These are phyloP conservation scores for Larimichthys crocea DNA, from an alignment of 2,113 vertebrate genomes.

Conservation along the genomic window DNA sequence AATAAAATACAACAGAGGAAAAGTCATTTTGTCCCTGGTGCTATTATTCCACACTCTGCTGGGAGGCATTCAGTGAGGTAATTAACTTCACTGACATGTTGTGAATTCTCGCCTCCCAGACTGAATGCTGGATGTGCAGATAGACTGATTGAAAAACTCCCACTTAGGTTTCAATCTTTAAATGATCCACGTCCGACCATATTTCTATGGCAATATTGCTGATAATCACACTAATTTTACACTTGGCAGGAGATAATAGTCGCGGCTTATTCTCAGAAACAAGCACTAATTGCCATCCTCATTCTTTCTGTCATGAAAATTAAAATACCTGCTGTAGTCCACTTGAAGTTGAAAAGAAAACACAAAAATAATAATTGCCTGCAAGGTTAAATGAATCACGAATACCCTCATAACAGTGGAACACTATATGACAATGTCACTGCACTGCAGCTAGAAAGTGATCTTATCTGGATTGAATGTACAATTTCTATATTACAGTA, in stretches of 20 bases:
- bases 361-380: constrained; percentile 46
- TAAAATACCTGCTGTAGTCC: constrained; percentile 40
- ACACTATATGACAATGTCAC: not conserved
- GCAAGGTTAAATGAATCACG: constrained; percentile 41
- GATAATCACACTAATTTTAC: constrained; percentile 77
- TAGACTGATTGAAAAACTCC: constrained; percentile 73
- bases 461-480: not conserved
- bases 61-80: constrained; percentile 62
- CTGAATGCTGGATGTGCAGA: constrained; percentile 53
- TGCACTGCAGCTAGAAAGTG: not conserved
- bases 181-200: constrained; percentile 56
- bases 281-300: constrained; percentile 61
- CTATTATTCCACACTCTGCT: constrained; percentile 63
- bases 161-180: constrained; percentile 69
- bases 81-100: constrained; percentile 76
- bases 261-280: constrained; percentile 32
- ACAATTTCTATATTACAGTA: not conserved
- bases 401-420: not conserved
- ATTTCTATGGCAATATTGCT: constrained; percentile 59
- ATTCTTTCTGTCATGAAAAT: constrained; percentile 54
- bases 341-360: constrained; percentile 16
- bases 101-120: constrained; percentile 55
- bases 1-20: constrained; percentile 48
- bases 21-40: constrained; percentile 53
- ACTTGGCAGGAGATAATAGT: constrained; percentile 73